A percentile compares a stretch with the other conserved stretches of the same genome.
phyloP scores from a whole-genome alignment of 2,113 vertebrate genomes.

The Larimichthys polyactis region DNA sequence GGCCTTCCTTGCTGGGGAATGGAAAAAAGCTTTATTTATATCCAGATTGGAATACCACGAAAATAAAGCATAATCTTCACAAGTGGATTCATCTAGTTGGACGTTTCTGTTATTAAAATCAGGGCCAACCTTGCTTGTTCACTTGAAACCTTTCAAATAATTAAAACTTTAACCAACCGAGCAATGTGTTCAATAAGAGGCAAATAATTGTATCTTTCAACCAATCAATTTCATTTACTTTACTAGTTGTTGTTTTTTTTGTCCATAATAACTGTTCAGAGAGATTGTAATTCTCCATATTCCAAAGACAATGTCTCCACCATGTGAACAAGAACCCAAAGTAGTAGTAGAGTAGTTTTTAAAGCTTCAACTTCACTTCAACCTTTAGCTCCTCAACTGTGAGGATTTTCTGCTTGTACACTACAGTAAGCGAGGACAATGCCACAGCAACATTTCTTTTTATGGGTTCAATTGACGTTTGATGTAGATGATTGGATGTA shows the following conservation, averaged over 20 bases:
- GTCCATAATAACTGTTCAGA: background rate
- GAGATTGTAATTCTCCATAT: background rate
- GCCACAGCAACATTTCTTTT: no score
- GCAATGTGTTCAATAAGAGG: background rate
- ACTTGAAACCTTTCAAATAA: conserved; percentile 19
- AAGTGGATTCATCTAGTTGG: conserved; percentile 11
- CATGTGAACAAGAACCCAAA: background rate
- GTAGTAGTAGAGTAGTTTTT: no score
- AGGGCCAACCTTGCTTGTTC: background rate
- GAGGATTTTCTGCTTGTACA: no score
- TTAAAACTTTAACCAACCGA: background rate
- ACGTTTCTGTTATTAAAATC: conserved; percentile 9
- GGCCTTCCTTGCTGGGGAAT: conserved; percentile 36
- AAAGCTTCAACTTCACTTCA: no score
- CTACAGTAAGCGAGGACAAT: no score
- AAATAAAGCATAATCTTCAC: conserved; percentile 44
- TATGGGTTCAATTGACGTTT: no score
- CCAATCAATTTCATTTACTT: background rate
- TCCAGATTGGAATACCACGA: conserved; percentile 42
- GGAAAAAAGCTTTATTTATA: conserved; percentile 65
- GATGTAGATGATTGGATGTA: no score
- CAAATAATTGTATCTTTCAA: background rate
- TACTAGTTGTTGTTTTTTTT: no score
- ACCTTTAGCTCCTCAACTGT: no score
- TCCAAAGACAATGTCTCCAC: background rate